A percentile compares a stretch with the other conserved stretches of the same genome.
phyloP scores from a whole-genome alignment of 1,140 invertebrate genomes.

The Schlechtendalia chinensis region DNA sequence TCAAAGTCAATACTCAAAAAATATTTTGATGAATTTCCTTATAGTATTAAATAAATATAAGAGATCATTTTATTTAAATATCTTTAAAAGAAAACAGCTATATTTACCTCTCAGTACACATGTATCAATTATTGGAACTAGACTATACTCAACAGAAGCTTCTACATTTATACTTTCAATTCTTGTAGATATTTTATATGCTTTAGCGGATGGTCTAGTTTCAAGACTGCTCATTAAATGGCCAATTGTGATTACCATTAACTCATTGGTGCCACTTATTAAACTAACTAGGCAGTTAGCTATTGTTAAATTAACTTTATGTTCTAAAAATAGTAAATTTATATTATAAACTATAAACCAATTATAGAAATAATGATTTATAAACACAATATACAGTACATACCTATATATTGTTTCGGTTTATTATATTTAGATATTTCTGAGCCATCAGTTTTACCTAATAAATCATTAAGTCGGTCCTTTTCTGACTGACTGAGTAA shows the following conservation, averaged over 20 bases:
- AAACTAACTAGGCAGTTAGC: constrained; percentile 72
- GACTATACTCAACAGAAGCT: constrained; percentile 70
- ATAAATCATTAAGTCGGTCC: constrained; percentile 64
- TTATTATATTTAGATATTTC: constrained; percentile 57
- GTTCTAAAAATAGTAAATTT: constrained; percentile 61
- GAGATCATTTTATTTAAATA: neutral
- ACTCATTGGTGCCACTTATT: constrained; percentile 69
- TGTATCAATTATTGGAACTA: constrained; percentile 65
- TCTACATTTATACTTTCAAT: constrained; percentile 78
- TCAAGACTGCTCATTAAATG: constrained; percentile 72
- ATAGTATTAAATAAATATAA: neutral
- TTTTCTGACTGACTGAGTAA: constrained; percentile 69
- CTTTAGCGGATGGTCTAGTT: constrained; percentile 68
- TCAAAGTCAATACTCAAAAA: constrained; percentile 76
- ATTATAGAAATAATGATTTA: neutral
- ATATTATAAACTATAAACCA: constrained; percentile 8
- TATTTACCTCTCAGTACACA: constrained; percentile 34
- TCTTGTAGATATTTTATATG: constrained; percentile 70
- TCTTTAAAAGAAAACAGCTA: neutral
- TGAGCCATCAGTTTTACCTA: constrained; percentile 59
- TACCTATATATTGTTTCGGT: constrained; percentile 63
- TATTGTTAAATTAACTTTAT: constrained; percentile 76
- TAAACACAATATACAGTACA: neutral
- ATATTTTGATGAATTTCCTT: constrained; percentile 64
- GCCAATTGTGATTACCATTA: constrained; percentile 70